Base-by-base conservation (phyloP, 2,113 vertebrate species). In the Petroica traversi region DNA sequence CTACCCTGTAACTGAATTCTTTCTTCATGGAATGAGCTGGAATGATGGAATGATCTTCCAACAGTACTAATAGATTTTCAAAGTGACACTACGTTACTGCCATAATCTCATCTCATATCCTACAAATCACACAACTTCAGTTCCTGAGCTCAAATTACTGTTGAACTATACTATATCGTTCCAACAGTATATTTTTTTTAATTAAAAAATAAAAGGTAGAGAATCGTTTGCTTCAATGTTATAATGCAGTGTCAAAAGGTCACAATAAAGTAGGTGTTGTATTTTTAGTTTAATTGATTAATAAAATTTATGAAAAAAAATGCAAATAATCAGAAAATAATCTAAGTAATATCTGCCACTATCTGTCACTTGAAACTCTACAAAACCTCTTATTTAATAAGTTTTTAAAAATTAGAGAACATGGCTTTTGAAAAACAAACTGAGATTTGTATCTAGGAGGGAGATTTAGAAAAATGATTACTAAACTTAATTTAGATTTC, bases 401-500 rank as follows among this genome's bases (percentile, higher is more conserved):
- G 14, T 76, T 38, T 36, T 1, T 0, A 46, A n/a, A 71, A 51
- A 46, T 12, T 41, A 63, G 13, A 77, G 11, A 67, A 10, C 2
- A 25, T 38, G 19, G 14, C 16, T 69, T 88, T 63, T 73, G 14
- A 93, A 76, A 78, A 93, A 73, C 11, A 88, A 74, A 66, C 11
- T 34, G 22, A 85, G 54, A 84, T 89, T 73, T 84, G 18, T 62
- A 81, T 74, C 33, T 85, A 88, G 45, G 52, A 85, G 3, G 20
- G 7, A 41, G 38, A 68, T 38, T 66, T 46, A 88, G 45, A 66
- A 68, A 63, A 78, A 67, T 43, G 3, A 88, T 41, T 38, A 73
- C 8, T 16, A 68, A 94, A 61, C 5, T 52, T 64, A 78, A 85
- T 92, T 79, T 79, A 76, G 41, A 76, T 83, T 96, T 95, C 49